A percentile compares a stretch with the other conserved stretches of the same genome.
Evolutionary conservation across 2,888 invertebrate genomes (phyloP).

Genomic region (Hirtodrosophila histrioides): DNA sequence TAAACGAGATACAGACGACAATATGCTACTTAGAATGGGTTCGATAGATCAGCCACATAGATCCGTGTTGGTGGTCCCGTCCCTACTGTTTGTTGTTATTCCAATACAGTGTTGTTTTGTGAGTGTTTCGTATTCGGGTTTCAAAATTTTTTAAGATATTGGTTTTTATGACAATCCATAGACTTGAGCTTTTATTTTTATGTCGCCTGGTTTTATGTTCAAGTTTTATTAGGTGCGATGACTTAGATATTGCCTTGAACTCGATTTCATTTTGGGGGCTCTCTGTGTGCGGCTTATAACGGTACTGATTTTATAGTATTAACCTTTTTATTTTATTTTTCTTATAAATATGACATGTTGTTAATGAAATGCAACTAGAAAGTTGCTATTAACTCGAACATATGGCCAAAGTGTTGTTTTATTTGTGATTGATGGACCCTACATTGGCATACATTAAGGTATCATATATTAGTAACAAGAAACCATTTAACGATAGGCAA

Average conservation of each 20-base stretch:
- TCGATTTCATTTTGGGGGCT: constrained; percentile 44
- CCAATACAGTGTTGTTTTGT: constrained; percentile 6
- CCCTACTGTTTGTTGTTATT: constrained; percentile 20
- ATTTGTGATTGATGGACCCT: constrained; percentile 12
- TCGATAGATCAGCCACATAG: constrained; percentile 14
- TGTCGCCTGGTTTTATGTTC: constrained; percentile 65
- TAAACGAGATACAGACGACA: constrained; percentile 35
- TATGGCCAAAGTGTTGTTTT: not conserved
- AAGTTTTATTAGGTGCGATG: constrained; percentile 76
- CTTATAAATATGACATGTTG: constrained; percentile 57
- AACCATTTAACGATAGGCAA: too few species aligned
- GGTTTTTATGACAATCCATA: constrained; percentile 58
- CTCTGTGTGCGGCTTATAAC: constrained; percentile 57
- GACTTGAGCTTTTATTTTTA: constrained; percentile 67
- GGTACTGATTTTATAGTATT: constrained; percentile 62
- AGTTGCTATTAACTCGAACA: constrained; percentile 25
- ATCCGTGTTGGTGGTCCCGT: constrained; percentile 69
- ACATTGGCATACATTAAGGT: not conserved
- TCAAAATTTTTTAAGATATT: constrained; percentile 40
- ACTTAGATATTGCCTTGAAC: constrained; percentile 79
- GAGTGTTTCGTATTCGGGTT: constrained; percentile 31
- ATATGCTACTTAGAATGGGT: constrained; percentile 70
- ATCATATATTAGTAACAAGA: too few species aligned
- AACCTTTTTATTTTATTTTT: constrained; percentile 35
- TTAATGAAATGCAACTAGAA: constrained; percentile 56